Evolutionary conservation across 2,797 vertebrate genomes (phyloP).

Genomic region (Hylomyscus alleni): DNA sequence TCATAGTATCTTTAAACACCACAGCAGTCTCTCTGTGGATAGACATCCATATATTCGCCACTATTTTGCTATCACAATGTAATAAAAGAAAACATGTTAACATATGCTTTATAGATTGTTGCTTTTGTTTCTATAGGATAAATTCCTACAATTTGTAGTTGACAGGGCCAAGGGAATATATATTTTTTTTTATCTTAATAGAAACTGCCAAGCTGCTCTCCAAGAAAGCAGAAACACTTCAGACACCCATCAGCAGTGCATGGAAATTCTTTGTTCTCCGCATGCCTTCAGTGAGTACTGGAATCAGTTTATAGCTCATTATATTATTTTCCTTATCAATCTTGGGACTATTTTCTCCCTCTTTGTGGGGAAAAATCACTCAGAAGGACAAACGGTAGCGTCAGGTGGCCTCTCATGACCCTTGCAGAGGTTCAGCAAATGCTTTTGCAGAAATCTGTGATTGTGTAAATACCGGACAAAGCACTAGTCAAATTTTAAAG

Average conservation of each 20-base stretch:
- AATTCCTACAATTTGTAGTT: constrained; percentile 49
- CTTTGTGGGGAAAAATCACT: constrained; percentile 10
- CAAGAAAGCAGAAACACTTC: constrained; percentile 63
- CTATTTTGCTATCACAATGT: constrained; percentile 16
- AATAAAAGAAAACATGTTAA: constrained; percentile 31
- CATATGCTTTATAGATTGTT: not conserved
- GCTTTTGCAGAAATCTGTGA: constrained; percentile 7
- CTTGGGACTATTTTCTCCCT: constrained; percentile 52
- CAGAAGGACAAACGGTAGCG: not conserved
- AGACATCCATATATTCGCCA: not conserved
- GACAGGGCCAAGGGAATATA: not conserved
- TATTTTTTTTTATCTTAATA: constrained; percentile 57
- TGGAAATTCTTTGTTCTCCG: constrained; percentile 49
- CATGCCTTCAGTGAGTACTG: constrained; percentile 61
- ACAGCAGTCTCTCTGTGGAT: not conserved
- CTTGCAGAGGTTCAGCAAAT: not conserved
- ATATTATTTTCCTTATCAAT: constrained; percentile 69
- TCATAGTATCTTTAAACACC: not conserved
- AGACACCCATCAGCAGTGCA: constrained; percentile 34
- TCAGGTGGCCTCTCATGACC: not conserved
- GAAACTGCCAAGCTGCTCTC: constrained; percentile 58
- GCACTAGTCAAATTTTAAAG: constrained; percentile 29
- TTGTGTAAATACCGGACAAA: not conserved
- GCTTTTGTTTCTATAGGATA: constrained; percentile 44
- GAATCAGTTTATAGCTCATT: constrained; percentile 65